Evolutionary conservation across 2,797 vertebrate genomes (phyloP), one percentile per base, ranked within the genome.

Genomic region (Glossophaga mutica): DNA sequence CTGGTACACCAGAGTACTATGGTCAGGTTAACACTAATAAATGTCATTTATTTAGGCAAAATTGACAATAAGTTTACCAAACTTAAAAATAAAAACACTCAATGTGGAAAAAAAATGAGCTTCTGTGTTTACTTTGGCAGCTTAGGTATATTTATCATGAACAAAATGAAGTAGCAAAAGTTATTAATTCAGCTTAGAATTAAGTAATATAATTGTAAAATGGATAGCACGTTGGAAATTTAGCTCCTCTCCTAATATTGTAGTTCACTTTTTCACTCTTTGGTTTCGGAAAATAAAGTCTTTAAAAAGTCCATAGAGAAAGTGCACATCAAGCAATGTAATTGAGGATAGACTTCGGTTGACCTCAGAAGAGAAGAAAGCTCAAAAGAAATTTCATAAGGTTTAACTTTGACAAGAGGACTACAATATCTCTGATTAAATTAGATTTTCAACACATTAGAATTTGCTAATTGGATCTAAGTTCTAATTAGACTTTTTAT

Each of bases 401-500:
- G 37, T 91, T 98, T 94, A 97, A 89, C 94, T 97, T 97, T 97
- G 96, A 84, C 95, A 97, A 93, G 96, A 98, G n/a, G 74, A 76
- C 21, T 95, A 77, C 42, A 83, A 50, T 98, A 96, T 97, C 95
- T 97, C 73, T 67, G 29, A 96, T 98, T 26, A 59, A 98, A 98
- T 98, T 98, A 98, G 87, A 95, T 96, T 97, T 97, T 96, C 89
- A 96, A 81, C 93, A 96, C 84, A 96, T 98, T 98, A 98, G 86
- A 91, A 93, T 97, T 97, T 98, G 97, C 89, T 98, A 98, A 98
- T 98, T 98, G 79, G 89, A 97, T 98, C 95, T 92, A 97, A 97
- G 74, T 98, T 98, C 92, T 98, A 98, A 98, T 98, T 97, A 98
- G 90, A 97, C 98, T 97, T 97, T 97, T 98, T 98, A 93, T 98